Conservation (phyloP, 2,113 vertebrate species). For the Osmerus eperlanus region DNA sequence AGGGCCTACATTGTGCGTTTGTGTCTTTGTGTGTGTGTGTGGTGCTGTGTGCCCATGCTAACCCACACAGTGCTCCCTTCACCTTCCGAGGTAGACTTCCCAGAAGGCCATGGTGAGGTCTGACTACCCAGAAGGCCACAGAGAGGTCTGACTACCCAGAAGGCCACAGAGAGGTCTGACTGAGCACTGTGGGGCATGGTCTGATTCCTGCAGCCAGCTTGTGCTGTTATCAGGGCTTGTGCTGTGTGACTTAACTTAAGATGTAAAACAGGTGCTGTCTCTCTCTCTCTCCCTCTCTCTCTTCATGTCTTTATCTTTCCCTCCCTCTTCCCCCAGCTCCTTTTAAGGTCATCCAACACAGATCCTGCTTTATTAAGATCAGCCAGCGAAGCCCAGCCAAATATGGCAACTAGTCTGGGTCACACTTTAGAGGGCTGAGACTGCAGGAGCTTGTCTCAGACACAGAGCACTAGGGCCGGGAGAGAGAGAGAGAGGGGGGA, state of each 20-base stretch:
- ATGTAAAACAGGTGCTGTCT: constrained; percentile 73
- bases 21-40: no score
- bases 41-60: no score
- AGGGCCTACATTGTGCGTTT: no score
- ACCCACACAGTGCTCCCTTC: no score
- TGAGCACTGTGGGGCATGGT: no score
- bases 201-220: constrained; percentile 3
- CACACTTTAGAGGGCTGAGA: constrained; percentile 47
- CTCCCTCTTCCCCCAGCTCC: constrained; percentile 52
- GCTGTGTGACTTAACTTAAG: constrained; percentile 34
- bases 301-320: no score
- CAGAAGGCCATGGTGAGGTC: no score
- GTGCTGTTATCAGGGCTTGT: constrained; percentile 1
- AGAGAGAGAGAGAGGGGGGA: neutral
- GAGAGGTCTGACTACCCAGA: no score
- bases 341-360: constrained; percentile 72
- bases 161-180: no score
- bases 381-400: constrained; percentile 69
- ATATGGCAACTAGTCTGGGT: constrained; percentile 68
- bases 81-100: no score
- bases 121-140: no score
- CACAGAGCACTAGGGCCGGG: neutral
- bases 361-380: constrained; percentile 72
- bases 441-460: constrained; percentile 17
- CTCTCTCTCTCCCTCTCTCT: constrained; percentile 3